These are phyloP conservation scores for Siderastrea radians DNA, from an alignment of 92 coral and sea anemone genomes.

Conservation along the genomic window DNA sequence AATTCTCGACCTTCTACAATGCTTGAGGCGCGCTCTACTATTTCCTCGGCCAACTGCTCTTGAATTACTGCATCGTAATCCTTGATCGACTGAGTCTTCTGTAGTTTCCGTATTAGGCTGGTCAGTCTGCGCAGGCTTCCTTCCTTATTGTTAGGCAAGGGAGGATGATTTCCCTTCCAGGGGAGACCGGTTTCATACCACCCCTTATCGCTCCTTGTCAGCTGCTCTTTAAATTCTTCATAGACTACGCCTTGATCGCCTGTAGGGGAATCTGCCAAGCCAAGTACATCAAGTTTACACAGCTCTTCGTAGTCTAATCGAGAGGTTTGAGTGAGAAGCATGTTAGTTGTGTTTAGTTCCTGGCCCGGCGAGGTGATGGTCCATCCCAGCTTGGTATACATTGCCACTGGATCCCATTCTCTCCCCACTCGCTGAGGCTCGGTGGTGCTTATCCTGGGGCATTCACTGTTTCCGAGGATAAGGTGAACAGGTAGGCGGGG, in stretches of 20 bases:
- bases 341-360: too few relatives aligned
- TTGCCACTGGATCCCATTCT: conserved; percentile 50
- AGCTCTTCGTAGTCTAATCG: too few relatives aligned
- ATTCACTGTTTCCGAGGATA: conserved; percentile 39
- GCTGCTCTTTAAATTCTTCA: too few relatives aligned
- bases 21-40: conserved; percentile 31
- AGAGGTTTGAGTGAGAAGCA: too few relatives aligned
- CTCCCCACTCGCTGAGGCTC: conserved; percentile 30
- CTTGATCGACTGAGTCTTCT: not conserved
- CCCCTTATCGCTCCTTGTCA: not conserved
- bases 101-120: not conserved
- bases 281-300: too few relatives aligned
- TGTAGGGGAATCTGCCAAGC: too few relatives aligned
- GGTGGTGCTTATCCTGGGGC: conserved; percentile 44
- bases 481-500: conserved; percentile 49
- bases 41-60: conserved; percentile 14
- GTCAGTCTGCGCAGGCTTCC: conserved; percentile 9
- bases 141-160: conserved; percentile 18
- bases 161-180: too few relatives aligned
- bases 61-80: not conserved
- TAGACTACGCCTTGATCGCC: too few relatives aligned
- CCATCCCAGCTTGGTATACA: conserved; percentile 15
- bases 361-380: too few relatives aligned
- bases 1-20: conserved; percentile 27
- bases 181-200: conserved; percentile 23